These are phyloP conservation scores for Osmerus mordax DNA, from an alignment of 2,113 vertebrate genomes.

Conservation along the genomic window DNA sequence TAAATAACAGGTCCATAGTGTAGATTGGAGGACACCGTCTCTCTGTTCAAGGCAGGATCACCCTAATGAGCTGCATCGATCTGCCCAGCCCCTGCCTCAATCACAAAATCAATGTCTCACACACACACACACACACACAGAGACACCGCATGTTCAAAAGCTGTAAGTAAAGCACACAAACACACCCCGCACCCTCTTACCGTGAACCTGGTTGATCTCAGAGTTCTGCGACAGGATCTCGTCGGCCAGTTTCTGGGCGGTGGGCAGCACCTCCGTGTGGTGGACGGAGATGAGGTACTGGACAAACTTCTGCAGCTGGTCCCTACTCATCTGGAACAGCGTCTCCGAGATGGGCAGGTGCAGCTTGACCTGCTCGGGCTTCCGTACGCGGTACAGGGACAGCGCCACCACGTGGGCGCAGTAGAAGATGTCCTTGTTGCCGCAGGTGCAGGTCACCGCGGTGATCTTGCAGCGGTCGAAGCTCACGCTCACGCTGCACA, in stretches of 20 bases:
- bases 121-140: neutral
- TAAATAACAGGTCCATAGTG: conserved; percentile 55
- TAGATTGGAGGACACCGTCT: conserved; percentile 53
- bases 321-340: conserved; percentile 98
- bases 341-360: conserved; percentile 99
- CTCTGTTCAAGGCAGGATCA: conserved; percentile 49
- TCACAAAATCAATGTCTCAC: conserved; percentile 43
- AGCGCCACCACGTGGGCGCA: conserved; percentile 97
- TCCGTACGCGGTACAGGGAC: conserved; percentile 95
- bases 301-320: conserved; percentile 98
- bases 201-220: conserved; percentile 98
- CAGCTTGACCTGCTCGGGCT: conserved; percentile 97
- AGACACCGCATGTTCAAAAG: neutral
- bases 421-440: conserved; percentile 99
- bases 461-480: conserved; percentile 99
- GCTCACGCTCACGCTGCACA: conserved; percentile 98
- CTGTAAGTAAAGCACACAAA: neutral
- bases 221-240: conserved; percentile 99
- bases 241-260: conserved; percentile 95
- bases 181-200: conserved; percentile 67
- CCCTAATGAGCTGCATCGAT: conserved; percentile 65
- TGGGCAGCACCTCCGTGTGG: conserved; percentile 98
- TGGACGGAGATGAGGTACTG: conserved; percentile 99
- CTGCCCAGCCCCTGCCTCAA: conserved; percentile 55
- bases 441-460: conserved; percentile 96